Base-by-base conservation (phyloP, 37 sponge, comb jelly and placozoan genomes). In the Ephydatia muelleri region DNA sequence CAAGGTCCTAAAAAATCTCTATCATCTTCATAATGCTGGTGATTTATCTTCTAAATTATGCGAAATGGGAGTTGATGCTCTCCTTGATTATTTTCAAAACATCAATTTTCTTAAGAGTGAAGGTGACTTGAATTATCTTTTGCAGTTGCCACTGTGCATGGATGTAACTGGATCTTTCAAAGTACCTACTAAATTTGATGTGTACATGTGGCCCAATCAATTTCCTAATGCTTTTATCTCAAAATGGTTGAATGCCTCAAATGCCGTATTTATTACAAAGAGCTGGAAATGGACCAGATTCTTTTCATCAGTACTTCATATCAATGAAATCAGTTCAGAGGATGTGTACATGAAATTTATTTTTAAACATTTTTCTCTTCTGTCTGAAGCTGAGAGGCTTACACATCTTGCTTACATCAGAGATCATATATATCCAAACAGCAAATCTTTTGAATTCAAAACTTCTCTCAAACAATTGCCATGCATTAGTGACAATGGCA, bases 131-230 rank as follows among this genome's bases (percentile, higher is more conserved):
- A 16, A 81, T 25, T 9, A 33, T 29, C n/a, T 85, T 0, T 80
- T 80, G 33, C 66, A 36, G 0, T 67, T 91, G 4, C 91, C 91
- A 66, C 36, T 91, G 9, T 91, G 86, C 79, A 73, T 79, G 34
- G 78, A 74, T 36, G 57, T 91, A 13, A 47, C 49, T 32, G 86
- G 86, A 8, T 64, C 29, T 14, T 66, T 82, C 23, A 72, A 34
- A 65, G 0, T 74, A 26, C n/a, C 83, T 27, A 16, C 1, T 28
- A 87, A 68, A 37, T 79, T 38, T 30, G 30, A 14, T 33, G 87
- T 82, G 0, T 86, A 49, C 22, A 65, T 78, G 27, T 91, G 91
- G 91, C 83, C 83, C 4, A 65, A 4, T 12, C 3, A 67, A 2
- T 43, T 65, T 5, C 83, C 68, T 48, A 29, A 34, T 16, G 29